Conservation (phyloP, 2,113 vertebrate species). For the Heptranchias perlo region DNA sequence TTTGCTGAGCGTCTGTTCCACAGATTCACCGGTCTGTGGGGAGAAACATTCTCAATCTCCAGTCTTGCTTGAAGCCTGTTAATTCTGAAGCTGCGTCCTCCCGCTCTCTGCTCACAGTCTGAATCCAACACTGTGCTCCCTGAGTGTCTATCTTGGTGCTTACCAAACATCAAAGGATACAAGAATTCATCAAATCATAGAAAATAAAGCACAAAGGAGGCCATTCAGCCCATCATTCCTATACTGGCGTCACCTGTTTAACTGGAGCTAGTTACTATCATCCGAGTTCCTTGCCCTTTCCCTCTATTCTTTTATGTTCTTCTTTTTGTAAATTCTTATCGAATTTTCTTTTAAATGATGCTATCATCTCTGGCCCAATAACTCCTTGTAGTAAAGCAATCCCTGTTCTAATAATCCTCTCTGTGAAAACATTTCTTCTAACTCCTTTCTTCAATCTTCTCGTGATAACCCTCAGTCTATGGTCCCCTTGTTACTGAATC, state of each 20-base stretch:
- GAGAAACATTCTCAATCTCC: conserved; percentile 22
- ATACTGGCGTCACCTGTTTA: neutral
- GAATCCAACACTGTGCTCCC: neutral
- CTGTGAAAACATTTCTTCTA: neutral
- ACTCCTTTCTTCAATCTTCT: neutral
- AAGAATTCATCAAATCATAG: neutral
- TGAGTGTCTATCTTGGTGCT: neutral
- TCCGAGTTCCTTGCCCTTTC: neutral
- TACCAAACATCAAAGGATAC: neutral
- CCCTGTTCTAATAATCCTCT: neutral
- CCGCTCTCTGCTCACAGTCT: neutral
- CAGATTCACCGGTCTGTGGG: neutral
- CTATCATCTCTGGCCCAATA: neutral
- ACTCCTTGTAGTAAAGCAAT: neutral
- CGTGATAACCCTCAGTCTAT: neutral
- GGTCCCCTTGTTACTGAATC: neutral
- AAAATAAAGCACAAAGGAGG: neutral
- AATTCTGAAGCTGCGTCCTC: conserved; percentile 6
- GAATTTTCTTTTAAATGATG: neutral
- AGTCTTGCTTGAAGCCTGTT: conserved; percentile 12
- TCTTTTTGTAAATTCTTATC: neutral
- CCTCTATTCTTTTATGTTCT: neutral
- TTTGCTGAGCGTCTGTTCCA: neutral
- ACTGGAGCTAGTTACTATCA: neutral
- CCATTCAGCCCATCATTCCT: neutral